These are phyloP conservation scores for Zaprionus lachaisei DNA, from an alignment of 1,140 invertebrate genomes.

Conservation along the genomic window DNA sequence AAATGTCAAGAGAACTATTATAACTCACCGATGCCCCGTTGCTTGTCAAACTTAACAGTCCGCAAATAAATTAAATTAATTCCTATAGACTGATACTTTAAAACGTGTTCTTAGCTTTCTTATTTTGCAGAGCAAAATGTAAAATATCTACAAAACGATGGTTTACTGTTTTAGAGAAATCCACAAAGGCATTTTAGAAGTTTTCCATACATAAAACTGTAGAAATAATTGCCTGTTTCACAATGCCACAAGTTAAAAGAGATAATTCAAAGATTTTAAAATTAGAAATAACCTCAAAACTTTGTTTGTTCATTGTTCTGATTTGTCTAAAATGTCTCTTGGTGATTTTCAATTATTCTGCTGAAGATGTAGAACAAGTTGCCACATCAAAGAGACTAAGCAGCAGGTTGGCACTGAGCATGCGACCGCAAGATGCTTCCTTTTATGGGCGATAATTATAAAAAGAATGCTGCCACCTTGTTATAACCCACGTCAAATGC, in stretches of 20 bases:
- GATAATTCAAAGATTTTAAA: background rate
- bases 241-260: background rate
- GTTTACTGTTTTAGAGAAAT: too few species aligned
- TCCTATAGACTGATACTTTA: background rate
- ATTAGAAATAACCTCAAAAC: background rate
- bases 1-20: background rate
- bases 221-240: too few species aligned
- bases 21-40: background rate
- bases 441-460: constrained; percentile 28
- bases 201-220: too few species aligned
- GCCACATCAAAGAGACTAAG: constrained; percentile 4
- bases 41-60: background rate
- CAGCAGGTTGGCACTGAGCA: background rate
- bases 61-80: background rate
- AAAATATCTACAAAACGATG: too few species aligned
- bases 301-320: background rate
- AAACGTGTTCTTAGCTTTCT: too few species aligned
- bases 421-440: background rate
- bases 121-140: too few species aligned
- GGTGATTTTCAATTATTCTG: background rate
- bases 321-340: background rate
- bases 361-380: constrained; percentile 5
- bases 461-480: constrained; percentile 27
- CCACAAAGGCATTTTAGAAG: too few species aligned
- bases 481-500: constrained; percentile 30